Base-by-base conservation (phyloP, 2,113 vertebrate species). In the Anoplopoma fimbria region DNA sequence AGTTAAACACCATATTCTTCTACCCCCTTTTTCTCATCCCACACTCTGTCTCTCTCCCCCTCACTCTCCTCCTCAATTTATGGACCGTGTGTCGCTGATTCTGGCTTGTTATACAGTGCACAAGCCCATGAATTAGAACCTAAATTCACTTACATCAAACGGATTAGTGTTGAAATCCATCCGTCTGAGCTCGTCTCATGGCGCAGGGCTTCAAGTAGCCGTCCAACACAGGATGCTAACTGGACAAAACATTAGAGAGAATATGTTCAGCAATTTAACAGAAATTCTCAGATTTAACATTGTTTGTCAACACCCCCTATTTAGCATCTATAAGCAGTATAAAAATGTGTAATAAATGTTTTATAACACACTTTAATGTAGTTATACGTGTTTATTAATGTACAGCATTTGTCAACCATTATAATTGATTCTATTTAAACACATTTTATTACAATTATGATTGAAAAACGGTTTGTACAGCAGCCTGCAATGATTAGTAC, bases 1-100 rank as follows among this genome's bases (percentile, higher is more conserved):
- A 90, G 93, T 96, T 96, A 96, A 96, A 95, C 95, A 94, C 95
- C 96, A 94, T 95, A 96, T 95, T 95, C 95, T 92, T 96, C 96
- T 87, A 82, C 83, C 93, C 86, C 92, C 76, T 79, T 88, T n/a
- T 84, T 78, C 83, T 88, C 90, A 90, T 91, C 91, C 83, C 83
- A 75, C 78, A 76, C 88, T 87, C 81, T 85, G 73, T 80, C 81
- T 80, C 67, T 76, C 81, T 77, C 87, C 45, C 84, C 76, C 84
- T 84, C 64, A 62, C 88, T 91, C 88, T 88, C 85, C 78, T 79
- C 89, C 74, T 91, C 72, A 92, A 93, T 93, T 92, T 91, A 92
- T 92, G 82, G 92, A 61, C 90, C 83, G 89, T 83, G 85, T 79
- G 87, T 88, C 86, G 92, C 92, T 72, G 83, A 92, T 92, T 93